These are phyloP conservation scores for Drosophila koepferae DNA, from an alignment of 2,888 invertebrate species.

Conservation along the genomic window DNA sequence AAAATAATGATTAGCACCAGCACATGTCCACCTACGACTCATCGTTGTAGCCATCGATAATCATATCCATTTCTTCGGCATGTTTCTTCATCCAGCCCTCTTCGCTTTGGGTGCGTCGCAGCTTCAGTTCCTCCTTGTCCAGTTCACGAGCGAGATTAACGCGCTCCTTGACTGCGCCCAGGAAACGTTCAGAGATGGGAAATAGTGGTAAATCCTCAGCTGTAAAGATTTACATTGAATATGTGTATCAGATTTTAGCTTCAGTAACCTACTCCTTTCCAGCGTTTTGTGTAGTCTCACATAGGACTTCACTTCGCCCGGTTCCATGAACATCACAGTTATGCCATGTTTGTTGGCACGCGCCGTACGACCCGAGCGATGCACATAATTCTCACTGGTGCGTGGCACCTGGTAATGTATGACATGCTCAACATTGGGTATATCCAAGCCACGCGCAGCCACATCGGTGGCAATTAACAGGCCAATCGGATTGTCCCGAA, in stretches of 20 bases:
- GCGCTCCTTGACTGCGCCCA: constrained; percentile 89
- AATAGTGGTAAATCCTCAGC: constrained; percentile 94
- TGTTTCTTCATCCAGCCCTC: constrained; percentile 94
- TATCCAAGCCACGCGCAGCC: constrained; percentile 98
- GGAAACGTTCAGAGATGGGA: constrained; percentile 88
- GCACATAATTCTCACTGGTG: constrained; percentile 98
- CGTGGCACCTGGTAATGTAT: constrained; percentile 98
- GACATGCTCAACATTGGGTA: constrained; percentile 96
- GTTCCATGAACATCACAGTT: constrained; percentile 96
- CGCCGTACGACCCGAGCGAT: constrained; percentile 98
- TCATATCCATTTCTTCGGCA: constrained; percentile 95
- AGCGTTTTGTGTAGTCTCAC: constrained; percentile 93
- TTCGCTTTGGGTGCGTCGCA: constrained; percentile 88
- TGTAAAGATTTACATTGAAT: constrained; percentile 79
- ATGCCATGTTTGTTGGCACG: constrained; percentile 95
- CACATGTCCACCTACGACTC: constrained; percentile 70
- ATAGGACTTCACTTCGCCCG: constrained; percentile 92
- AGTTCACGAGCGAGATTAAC: constrained; percentile 92
- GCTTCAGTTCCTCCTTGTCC: constrained; percentile 90
- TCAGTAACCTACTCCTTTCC: constrained; percentile 89
- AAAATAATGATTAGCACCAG: fast-evolving
- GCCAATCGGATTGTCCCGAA: constrained; percentile 89
- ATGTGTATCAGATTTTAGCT: not conserved
- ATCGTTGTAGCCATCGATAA: constrained; percentile 91
- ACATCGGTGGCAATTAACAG: constrained; percentile 97